Conservation (phyloP, 2,888 invertebrate genomes). For the Hemistola chrysoprasaria region DNA sequence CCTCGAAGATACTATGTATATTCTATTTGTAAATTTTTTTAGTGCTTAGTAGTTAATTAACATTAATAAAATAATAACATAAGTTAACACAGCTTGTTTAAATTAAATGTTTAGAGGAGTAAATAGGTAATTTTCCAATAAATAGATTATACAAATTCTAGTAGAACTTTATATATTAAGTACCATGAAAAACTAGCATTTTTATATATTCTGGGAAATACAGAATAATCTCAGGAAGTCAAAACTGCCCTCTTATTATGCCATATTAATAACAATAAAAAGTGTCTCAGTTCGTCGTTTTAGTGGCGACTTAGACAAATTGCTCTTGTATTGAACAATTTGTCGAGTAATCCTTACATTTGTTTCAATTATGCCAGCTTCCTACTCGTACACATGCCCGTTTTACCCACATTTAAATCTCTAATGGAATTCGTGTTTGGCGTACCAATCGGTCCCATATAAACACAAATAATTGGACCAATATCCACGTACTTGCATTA, state of each 20-base stretch:
- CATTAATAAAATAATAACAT: no score
- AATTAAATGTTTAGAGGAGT: no score
- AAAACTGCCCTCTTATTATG: slow-evolving; percentile 19
- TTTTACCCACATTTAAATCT: slow-evolving; percentile 60
- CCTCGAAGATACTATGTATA: no score
- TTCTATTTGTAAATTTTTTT: no score
- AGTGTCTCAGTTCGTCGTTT: slow-evolving; percentile 57
- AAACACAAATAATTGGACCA: slow-evolving; percentile 47
- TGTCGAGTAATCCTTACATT: slow-evolving; percentile 79
- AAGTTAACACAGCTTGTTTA: no score
- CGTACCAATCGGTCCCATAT: slow-evolving; percentile 50
- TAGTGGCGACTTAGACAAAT: slow-evolving; percentile 74
- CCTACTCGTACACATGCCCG: slow-evolving; percentile 52
- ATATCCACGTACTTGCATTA: slow-evolving; percentile 46
- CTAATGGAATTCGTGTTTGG: slow-evolving; percentile 60
- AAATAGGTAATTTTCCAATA: no score
- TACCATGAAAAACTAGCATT: no score
- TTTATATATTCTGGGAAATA: no score
- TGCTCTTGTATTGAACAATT: slow-evolving; percentile 79
- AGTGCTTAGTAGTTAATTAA: no score
- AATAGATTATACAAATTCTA: no score
- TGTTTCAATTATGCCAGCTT: slow-evolving; percentile 78
- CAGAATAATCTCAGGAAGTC: no score
- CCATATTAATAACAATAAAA: slow-evolving; percentile 62
- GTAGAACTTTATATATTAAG: no score